Conservation (phyloP, 1,140 invertebrate genomes). For the Trinorchestia longiramus region DNA sequence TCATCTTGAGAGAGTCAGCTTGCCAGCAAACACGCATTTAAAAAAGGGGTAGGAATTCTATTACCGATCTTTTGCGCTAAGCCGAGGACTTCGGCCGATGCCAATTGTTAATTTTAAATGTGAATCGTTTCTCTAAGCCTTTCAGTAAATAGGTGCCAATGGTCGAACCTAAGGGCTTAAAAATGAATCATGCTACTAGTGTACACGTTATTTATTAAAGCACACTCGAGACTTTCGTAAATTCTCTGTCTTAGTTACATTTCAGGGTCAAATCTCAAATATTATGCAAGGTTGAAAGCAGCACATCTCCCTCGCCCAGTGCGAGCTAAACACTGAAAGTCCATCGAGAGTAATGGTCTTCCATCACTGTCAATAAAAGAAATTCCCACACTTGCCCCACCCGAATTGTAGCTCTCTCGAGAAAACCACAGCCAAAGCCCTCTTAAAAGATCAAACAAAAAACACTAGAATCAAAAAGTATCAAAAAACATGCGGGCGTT, state of each 20-base stretch:
- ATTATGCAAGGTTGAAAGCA: not conserved
- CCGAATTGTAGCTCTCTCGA: too few relatives aligned
- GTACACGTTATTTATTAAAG: not conserved
- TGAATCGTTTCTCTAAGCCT: not conserved
- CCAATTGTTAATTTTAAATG: not conserved
- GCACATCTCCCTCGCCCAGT: not conserved
- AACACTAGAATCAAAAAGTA: too few relatives aligned
- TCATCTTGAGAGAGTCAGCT: not conserved
- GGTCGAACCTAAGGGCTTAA: not conserved
- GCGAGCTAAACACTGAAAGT: not conserved
- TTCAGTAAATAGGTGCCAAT: not conserved
- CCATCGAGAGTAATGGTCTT: not conserved
- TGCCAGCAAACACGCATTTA: not conserved
- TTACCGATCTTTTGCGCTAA: not conserved
- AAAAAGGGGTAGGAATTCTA: not conserved
- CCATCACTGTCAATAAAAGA: too few relatives aligned
- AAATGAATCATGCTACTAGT: not conserved
- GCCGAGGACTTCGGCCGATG: not conserved
- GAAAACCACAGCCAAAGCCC: too few relatives aligned
- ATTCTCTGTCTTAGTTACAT: not conserved
- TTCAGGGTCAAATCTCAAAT: not conserved
- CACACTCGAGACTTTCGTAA: too few relatives aligned
- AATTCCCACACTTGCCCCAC: too few relatives aligned
- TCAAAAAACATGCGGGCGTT: too few relatives aligned
- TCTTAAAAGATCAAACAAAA: too few relatives aligned